Base-by-base conservation (phyloP, 2,113 vertebrate species). In the Cacatua alba region DNA sequence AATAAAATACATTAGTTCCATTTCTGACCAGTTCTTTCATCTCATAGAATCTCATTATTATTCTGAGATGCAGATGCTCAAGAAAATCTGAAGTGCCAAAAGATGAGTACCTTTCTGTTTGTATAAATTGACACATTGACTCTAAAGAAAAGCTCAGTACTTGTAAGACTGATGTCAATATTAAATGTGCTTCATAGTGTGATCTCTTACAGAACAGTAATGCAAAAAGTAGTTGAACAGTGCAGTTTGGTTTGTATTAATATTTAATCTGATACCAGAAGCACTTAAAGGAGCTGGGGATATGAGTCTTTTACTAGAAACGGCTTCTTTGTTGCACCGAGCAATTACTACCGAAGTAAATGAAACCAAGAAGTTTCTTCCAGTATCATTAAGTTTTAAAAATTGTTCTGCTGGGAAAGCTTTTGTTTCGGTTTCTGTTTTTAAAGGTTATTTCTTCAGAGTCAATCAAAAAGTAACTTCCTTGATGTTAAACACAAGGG, bases 201-300 rank as follows among this genome's bases (percentile, higher is more conserved):
- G 84, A 88, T 96, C 62, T 75, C 91, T 95, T 65, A 82, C 90
- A 84, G 92, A 86, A 92, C 29, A 79, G 60, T 90, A 96, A 92
- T 68, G 49, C 51, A 87, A 84, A 35, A 82, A 77, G 79, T 63
- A 82, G 95, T 90, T 86, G 89, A 96, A 86, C 69, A 67, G 78
- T 92, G 78, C 76, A 94, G 94, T 95, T 96, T 94, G 89, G 85
- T 97, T 97, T 94, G 90, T 93, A 96, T 98, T 97, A 98, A 98
- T 97, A 97, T 97, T 98, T 98, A 94, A 98, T 97, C 71, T 87
- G 76, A 93, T 96, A 95, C 63, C 91, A 87, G 81, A 96, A 97
- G 93, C 97, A 97, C 96, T 98, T 97, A 95, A 96, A 98, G 96
- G 96, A 96, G 68, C 71, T 91, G 70, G 93, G 91, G 93, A 92